Evolutionary conservation across 37 sponge, comb jelly and placozoan genomes (phyloP).

Genomic region (Halichondria panicea): DNA sequence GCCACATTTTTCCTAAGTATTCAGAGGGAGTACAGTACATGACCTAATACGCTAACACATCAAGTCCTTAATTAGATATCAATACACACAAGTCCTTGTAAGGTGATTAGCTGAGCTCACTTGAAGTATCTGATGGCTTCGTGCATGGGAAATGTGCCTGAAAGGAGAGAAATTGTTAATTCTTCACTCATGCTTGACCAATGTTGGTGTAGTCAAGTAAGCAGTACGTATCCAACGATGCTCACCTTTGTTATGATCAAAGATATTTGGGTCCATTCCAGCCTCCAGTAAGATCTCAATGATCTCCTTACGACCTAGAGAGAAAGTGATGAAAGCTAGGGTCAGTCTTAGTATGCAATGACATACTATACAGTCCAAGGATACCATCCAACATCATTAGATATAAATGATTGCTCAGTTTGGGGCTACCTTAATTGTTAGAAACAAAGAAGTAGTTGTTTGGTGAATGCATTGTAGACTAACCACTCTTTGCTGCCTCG

Average conservation of each 20-base stretch:
- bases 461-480: neutral
- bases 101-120: neutral
- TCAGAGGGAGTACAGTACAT: neutral
- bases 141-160: slow-evolving; percentile 71
- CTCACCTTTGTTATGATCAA: slow-evolving; percentile 35
- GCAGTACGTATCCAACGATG: neutral
- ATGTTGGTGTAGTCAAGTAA: no score
- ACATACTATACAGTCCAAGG: neutral
- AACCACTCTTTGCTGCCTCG: slow-evolving; percentile 63
- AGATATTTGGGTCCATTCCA: slow-evolving; percentile 74
- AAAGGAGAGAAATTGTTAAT: neutral
- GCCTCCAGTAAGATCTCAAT: slow-evolving; percentile 72
- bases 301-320: slow-evolving; percentile 53
- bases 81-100: no score
- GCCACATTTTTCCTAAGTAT: slow-evolving; percentile 59
- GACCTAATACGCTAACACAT: neutral
- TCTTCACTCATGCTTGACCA: neutral
- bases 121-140: slow-evolving; percentile 79
- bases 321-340: neutral
- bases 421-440: neutral
- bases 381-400: no score
- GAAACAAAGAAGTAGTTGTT: neutral
- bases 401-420: no score
- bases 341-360: neutral
- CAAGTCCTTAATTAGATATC: neutral